A percentile compares a stretch with the other conserved stretches of the same genome.
Evolutionary conservation across 1,140 invertebrate species (phyloP).

Genomic region (Bombus confusus): DNA sequence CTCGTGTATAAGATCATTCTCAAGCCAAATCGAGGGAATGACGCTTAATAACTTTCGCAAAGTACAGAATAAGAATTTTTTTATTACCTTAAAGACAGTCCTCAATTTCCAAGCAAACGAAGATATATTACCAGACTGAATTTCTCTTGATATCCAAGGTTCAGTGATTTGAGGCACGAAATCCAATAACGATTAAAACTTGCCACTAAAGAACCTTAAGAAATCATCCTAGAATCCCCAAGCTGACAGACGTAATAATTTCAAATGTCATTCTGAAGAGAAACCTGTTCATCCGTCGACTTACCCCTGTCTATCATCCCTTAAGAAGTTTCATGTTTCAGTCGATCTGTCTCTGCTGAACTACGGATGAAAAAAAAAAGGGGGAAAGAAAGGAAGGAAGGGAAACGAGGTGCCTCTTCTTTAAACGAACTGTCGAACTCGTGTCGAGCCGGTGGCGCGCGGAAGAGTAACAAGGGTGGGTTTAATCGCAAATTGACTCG

Average conservation of each 20-base stretch:
- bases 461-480: constrained; percentile 49
- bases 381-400: neutral
- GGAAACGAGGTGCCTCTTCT: constrained; percentile 28
- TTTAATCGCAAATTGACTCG: constrained; percentile 77
- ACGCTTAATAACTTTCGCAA: neutral
- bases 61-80: neutral
- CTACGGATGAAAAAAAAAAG: neutral
- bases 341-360: neutral
- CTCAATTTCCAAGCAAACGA: neutral
- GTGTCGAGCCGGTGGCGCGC: constrained; percentile 35
- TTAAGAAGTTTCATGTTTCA: constrained; percentile 9
- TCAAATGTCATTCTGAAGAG: neutral
- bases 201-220: neutral
- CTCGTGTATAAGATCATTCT: neutral
- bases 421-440: constrained; percentile 74
- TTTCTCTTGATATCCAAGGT: neutral
- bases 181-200: constrained; percentile 1
- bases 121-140: neutral
- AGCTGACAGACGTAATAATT: constrained; percentile 25
- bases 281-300: neutral
- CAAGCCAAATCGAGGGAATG: neutral
- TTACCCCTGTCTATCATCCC: neutral
- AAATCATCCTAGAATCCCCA: neutral
- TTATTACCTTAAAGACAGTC: neutral
- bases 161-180: neutral